Conservation (phyloP, 2,888 invertebrate genomes). For the Lucinisca nassula region DNA sequence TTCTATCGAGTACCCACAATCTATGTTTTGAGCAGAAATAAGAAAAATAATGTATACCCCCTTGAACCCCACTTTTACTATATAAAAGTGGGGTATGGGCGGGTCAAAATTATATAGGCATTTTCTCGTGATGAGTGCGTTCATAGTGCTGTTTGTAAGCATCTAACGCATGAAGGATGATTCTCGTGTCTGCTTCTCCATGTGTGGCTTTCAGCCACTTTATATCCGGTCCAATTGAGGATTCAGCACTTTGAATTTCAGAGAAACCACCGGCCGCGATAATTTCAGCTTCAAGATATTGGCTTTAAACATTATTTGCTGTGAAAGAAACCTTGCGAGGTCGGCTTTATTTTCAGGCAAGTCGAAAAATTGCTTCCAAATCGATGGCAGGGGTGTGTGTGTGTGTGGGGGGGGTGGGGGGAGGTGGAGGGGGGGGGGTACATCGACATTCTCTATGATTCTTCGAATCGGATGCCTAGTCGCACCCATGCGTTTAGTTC, state of each 20-base stretch:
- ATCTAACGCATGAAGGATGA: constrained; percentile 6
- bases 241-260: neutral
- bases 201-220: neutral
- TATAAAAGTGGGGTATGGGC: too few relatives aligned
- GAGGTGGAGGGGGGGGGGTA: neutral
- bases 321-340: neutral
- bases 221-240: neutral
- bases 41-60: too few relatives aligned
- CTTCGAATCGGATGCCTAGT: neutral
- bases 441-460: constrained; percentile 6
- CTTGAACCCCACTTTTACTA: too few relatives aligned
- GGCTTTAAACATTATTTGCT: neutral
- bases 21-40: too few relatives aligned
- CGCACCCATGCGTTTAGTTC: neutral
- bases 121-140: too few relatives aligned
- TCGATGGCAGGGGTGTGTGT: too few relatives aligned
- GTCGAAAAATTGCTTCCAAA: neutral
- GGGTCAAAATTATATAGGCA: too few relatives aligned
- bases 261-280: neutral
- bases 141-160: too few relatives aligned
- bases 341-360: neutral
- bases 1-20: too few relatives aligned
- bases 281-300: neutral
- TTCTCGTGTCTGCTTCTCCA: constrained; percentile 7
- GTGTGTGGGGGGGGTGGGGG: too few relatives aligned